Evolutionary conservation across 1,140 invertebrate species (phyloP).

Genomic region (Aphelenchoides avenae): DNA sequence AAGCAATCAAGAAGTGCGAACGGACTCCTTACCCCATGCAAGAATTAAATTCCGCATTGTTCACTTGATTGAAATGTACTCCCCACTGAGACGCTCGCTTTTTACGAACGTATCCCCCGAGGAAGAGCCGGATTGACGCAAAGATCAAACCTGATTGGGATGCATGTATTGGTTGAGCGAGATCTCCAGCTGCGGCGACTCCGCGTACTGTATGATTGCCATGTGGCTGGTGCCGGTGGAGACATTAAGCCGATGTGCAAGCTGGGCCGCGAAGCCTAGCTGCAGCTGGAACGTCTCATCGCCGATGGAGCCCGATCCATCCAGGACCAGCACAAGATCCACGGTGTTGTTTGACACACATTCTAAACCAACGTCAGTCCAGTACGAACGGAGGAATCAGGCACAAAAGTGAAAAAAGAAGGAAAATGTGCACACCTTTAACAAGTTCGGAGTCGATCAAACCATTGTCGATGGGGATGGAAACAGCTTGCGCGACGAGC

Average conservation of each 20-base stretch:
- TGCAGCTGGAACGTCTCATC: conserved; percentile 57
- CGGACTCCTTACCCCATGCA: no score
- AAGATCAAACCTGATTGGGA: conserved; percentile 38
- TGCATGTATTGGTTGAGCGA: conserved; percentile 50
- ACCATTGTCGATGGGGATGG: conserved; percentile 54
- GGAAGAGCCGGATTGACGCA: no score
- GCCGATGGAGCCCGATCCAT: conserved; percentile 57
- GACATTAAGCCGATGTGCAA: conserved; percentile 53
- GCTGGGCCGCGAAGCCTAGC: conserved; percentile 44
- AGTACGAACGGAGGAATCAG: neutral
- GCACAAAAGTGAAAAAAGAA: conserved; percentile 15
- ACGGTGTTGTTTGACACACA: conserved; percentile 53
- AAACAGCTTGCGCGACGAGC: neutral
- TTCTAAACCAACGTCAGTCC: conserved; percentile 48
- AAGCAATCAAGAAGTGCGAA: no score
- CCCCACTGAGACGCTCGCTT: no score
- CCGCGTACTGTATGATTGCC: conserved; percentile 54
- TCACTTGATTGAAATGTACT: no score
- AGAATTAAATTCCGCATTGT: no score
- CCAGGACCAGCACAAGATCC: conserved; percentile 52
- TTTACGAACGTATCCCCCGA: no score
- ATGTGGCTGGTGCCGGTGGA: conserved; percentile 45
- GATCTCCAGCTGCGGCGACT: conserved; percentile 54
- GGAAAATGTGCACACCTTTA: conserved; percentile 37
- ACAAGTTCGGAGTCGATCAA: conserved; percentile 54